Evolutionary conservation across 1,140 invertebrate genomes (phyloP).

Genomic region (Drosophila navojoa): DNA sequence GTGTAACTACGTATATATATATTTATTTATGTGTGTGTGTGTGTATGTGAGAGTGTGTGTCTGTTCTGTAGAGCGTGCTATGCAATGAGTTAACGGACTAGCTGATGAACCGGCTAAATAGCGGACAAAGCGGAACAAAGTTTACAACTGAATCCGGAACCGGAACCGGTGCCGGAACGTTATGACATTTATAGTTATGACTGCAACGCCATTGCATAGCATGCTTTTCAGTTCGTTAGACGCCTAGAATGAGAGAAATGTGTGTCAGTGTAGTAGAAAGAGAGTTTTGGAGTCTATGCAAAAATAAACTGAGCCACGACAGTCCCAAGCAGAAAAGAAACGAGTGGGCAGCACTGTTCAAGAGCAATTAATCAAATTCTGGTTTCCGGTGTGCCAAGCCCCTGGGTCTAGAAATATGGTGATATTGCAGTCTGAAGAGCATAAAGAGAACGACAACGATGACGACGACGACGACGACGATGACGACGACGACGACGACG

Average conservation of each 20-base stretch:
- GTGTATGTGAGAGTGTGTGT: slow-evolving; percentile 3
- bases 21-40: slow-evolving; percentile 6
- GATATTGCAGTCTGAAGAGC: slow-evolving; percentile 37
- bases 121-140: slow-evolving; percentile 32
- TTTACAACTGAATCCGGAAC: slow-evolving; percentile 11
- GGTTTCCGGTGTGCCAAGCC: slow-evolving; percentile 39
- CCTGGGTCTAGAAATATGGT: slow-evolving; percentile 57
- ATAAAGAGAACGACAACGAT: slow-evolving; percentile 1
- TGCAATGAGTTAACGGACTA: slow-evolving; percentile 20
- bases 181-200: slow-evolving; percentile 5
- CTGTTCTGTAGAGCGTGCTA: slow-evolving; percentile 32
- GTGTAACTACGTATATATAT: slow-evolving; percentile 1
- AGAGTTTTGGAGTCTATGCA: slow-evolving; percentile 14
- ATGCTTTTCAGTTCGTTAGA: slow-evolving; percentile 20
- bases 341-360: slow-evolving; percentile 30
- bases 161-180: slow-evolving; percentile 13
- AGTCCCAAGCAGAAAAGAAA: slow-evolving; percentile 75
- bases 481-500: slow-evolving; percentile 2
- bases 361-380: slow-evolving; percentile 5
- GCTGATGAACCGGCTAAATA: slow-evolving; percentile 6
- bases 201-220: slow-evolving; percentile 30
- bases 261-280: background rate
- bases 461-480: background rate
- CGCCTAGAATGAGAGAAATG: slow-evolving; percentile 1
- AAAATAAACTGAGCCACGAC: slow-evolving; percentile 29